Evolutionary conservation across 2,113 vertebrate species (phyloP), one percentile per base, ranked within the genome.

Genomic region (Cichladusa arquata): DNA sequence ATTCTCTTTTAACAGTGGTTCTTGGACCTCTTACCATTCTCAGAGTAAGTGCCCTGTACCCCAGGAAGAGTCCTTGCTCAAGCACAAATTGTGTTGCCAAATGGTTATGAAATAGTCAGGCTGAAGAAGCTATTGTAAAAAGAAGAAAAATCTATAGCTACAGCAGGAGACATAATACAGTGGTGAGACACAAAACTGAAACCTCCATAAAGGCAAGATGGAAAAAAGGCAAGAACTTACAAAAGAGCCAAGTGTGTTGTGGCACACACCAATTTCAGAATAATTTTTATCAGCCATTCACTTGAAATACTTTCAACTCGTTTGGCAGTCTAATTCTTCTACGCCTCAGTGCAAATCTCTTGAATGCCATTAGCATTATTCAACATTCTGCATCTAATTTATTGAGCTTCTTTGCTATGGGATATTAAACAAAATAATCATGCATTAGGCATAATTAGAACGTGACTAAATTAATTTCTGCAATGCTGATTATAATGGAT

Each of bases 351-450:
- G 44, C 51, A 93, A 82, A 85, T 79, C n/a, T 90, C 74, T 48
- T 2, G 0, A 71, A 87, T 71, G 34, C 56, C 44, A 60, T 60
- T 60, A 79, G 78, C 19, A 44, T 64, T 84, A 91, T 69, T 73
- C 64, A 92, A 45, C 18, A 51, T n/a, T 67, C 36, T 85, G 45
- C 50, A 50, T 70, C 26, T 81, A 86, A 88, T 81, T 81, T 77
- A 76, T 40, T 81, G 23, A 84, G 42, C 34, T 77, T 58, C 57
- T 94, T 89, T 89, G 80, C 42, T 71, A 58, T 36, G 69, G 87
- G 48, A 53, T 85, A 82, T 89, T 93, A 91, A 92, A 70, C 50
- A 93, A 91, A 91, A 81, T 85, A 86, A 77, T 79, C 24, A 76
- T 61, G n/a, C 19, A 90, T 72, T 85, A 74, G 40, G 31, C 56